A percentile compares a stretch with the other conserved stretches of the same genome.
phyloP scores from a whole-genome alignment of 2,888 invertebrate genomes.

The Oscheius sp. region DNA sequence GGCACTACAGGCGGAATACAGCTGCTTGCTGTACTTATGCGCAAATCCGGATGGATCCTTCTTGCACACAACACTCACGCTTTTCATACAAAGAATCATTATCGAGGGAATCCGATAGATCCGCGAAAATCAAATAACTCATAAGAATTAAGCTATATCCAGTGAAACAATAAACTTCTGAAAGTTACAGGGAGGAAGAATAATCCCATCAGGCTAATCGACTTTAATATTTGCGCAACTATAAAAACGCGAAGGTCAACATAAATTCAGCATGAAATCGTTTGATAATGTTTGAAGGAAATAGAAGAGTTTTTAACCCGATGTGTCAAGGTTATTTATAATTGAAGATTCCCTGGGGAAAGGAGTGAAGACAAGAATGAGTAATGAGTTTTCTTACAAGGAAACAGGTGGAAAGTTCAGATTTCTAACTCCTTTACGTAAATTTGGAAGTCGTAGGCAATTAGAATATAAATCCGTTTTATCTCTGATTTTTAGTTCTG shows the following conservation, averaged over 20 bases:
- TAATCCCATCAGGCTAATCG: neutral
- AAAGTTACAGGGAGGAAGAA: neutral
- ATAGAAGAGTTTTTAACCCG: neutral
- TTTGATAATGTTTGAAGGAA: neutral
- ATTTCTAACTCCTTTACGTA: too few relatives aligned
- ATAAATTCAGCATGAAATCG: neutral
- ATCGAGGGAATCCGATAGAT: neutral
- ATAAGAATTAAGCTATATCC: neutral
- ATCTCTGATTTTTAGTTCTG: too few relatives aligned
- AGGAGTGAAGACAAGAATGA: slow-evolving; percentile 1
- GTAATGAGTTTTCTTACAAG: slow-evolving; percentile 8
- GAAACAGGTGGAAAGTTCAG: neutral
- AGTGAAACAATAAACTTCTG: neutral
- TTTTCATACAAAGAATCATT: neutral
- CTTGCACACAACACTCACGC: slow-evolving; percentile 12
- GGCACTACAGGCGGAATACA: slow-evolving; percentile 30
- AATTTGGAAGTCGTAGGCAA: too few relatives aligned
- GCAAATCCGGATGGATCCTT: slow-evolving; percentile 28
- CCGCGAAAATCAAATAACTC: neutral
- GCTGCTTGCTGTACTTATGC: slow-evolving; percentile 27
- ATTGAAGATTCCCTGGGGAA: neutral
- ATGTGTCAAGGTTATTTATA: slow-evolving; percentile 11
- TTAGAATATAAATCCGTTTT: too few relatives aligned
- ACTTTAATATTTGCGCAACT: slow-evolving; percentile 10
- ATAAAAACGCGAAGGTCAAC: slow-evolving; percentile 9